Evolutionary conservation across 35 echinoderm and acorn worm species (phyloP).

Genomic region (Lytechinus pictus): DNA sequence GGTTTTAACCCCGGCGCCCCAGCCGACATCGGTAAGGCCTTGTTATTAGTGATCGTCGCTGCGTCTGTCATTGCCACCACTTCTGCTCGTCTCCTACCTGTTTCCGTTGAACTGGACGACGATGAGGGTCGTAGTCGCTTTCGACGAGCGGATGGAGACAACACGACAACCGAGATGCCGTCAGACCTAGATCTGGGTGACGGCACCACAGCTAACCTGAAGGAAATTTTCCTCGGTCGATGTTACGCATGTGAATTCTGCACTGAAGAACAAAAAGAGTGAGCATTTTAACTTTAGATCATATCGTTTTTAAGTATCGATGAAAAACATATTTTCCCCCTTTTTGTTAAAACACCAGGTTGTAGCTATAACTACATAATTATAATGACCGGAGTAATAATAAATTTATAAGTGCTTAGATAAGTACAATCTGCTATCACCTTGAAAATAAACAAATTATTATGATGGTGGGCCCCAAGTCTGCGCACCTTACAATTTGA

Average conservation of each 20-base stretch:
- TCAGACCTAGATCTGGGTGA: background rate
- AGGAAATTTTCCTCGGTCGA: conserved; percentile 41
- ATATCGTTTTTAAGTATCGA: no score
- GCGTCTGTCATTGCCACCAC: background rate
- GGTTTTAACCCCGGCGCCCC: background rate
- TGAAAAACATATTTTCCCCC: no score
- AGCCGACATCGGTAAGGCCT: background rate
- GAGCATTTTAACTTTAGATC: no score
- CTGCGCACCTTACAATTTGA: no score
- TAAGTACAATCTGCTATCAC: no score
- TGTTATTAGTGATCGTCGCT: background rate
- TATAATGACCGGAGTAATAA: no score
- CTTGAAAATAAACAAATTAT: no score
- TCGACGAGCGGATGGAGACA: background rate
- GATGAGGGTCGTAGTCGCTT: background rate
- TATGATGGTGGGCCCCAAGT: no score
- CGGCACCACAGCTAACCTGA: conserved; percentile 26
- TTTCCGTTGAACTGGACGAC: background rate
- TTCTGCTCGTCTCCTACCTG: background rate
- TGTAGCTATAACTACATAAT: no score
- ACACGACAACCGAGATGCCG: background rate
- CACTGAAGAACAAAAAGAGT: background rate
- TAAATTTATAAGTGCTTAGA: no score
- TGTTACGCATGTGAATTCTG: conserved; percentile 19
- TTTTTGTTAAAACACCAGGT: no score